Percentiles rank a stretch among this genome's conserved stretches.
These are phyloP conservation scores for Sebastes iracundus DNA, from an alignment of 2,797 vertebrate genomes.

Conservation along the genomic window DNA sequence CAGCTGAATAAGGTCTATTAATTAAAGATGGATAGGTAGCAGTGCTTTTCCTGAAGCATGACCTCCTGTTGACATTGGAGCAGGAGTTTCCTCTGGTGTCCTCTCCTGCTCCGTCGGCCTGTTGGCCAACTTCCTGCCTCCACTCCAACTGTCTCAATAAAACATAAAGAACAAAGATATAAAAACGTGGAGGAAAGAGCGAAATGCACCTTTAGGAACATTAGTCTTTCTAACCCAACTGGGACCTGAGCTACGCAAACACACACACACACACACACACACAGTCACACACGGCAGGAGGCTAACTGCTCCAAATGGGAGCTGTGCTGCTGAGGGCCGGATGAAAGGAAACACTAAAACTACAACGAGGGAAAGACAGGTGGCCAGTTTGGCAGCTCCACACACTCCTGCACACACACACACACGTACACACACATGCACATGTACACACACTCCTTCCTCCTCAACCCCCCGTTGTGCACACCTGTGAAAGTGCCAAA, in stretches of 20 bases:
- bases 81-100: constrained; percentile 75
- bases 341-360: constrained; percentile 85
- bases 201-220: constrained; percentile 80
- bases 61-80: constrained; percentile 80
- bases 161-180: constrained; percentile 81
- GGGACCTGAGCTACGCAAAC: constrained; percentile 64
- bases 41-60: constrained; percentile 72
- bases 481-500: constrained; percentile 80
- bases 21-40: constrained; percentile 78
- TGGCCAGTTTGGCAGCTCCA: constrained; percentile 78
- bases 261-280: constrained; percentile 41
- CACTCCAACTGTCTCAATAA: constrained; percentile 79
- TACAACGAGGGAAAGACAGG: constrained; percentile 81
- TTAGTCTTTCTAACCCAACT: constrained; percentile 75
- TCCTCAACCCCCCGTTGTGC: constrained; percentile 74
- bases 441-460: constrained; percentile 63
- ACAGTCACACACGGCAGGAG: constrained; percentile 68
- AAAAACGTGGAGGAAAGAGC: constrained; percentile 74
- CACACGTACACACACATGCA: constrained; percentile 13
- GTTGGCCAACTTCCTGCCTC: constrained; percentile 80
- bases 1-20: constrained; percentile 75
- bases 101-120: constrained; percentile 69
- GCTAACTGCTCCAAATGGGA: constrained; percentile 80
- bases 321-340: constrained; percentile 79
- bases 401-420: constrained; percentile 39